These are phyloP conservation scores for Lytechinus pictus DNA, from an alignment of 35 echinoderm and acorn worm genomes.

Conservation along the genomic window DNA sequence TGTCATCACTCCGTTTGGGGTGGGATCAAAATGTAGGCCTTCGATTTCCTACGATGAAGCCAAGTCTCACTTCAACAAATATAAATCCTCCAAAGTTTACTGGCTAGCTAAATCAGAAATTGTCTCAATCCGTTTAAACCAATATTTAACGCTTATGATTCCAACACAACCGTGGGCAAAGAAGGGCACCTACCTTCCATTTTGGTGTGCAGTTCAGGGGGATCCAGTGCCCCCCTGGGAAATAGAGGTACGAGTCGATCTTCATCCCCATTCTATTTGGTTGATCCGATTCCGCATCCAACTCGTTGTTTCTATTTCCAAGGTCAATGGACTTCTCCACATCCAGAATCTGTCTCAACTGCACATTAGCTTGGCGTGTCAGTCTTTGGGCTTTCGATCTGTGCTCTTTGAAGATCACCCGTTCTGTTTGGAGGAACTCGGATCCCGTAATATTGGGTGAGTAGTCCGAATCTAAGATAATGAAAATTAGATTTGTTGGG, in stretches of 20 bases:
- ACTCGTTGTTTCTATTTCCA: neutral
- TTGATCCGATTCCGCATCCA: neutral
- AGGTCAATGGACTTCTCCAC: neutral
- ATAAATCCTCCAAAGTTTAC: too few relatives aligned
- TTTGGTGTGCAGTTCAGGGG: slow-evolving; percentile 67
- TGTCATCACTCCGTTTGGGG: too few relatives aligned
- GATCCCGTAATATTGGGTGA: neutral
- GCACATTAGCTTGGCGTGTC: neutral
- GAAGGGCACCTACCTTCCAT: slow-evolving; percentile 80
- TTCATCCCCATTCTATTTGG: neutral
- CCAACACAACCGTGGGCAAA: too few relatives aligned
- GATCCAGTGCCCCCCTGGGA: slow-evolving; percentile 91
- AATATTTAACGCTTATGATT: too few relatives aligned
- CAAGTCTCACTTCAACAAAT: too few relatives aligned
- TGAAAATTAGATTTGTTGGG: too few relatives aligned
- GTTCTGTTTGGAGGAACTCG: too few relatives aligned
- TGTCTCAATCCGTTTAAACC: too few relatives aligned
- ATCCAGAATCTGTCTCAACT: neutral
- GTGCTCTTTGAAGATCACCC: neutral
- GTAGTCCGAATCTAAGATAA: too few relatives aligned
- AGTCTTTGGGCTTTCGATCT: neutral
- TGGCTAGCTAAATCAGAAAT: too few relatives aligned
- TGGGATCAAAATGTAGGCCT: too few relatives aligned
- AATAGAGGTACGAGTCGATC: neutral
- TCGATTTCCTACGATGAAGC: too few relatives aligned